Conservation (phyloP, 2,888 invertebrate species). For the Cantharis rustica region DNA sequence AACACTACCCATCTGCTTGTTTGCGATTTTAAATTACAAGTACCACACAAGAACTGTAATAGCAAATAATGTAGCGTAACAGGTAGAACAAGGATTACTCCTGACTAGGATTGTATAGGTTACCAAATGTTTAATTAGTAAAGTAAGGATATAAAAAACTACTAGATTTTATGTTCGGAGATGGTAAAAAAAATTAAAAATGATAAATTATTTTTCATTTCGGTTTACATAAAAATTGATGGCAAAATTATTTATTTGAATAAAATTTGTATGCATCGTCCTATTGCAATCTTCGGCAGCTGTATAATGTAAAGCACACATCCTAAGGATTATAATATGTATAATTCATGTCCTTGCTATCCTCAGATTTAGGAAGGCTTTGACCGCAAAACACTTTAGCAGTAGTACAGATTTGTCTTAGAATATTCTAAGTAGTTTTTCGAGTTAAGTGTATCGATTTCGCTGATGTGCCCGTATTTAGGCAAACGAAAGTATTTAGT, state of each 20-base stretch:
- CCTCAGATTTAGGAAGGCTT: slow-evolving; percentile 18
- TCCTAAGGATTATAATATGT: slow-evolving; percentile 44
- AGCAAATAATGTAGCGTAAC: background rate
- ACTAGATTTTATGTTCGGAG: background rate
- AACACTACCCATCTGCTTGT: background rate
- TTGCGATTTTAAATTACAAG: background rate
- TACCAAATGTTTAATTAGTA: background rate
- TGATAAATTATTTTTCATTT: background rate
- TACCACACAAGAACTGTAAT: no score
- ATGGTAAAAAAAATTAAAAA: no score
- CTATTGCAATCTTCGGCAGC: slow-evolving; percentile 37
- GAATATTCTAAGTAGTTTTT: slow-evolving; percentile 1
- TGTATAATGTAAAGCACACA: slow-evolving; percentile 42
- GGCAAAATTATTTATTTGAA: background rate
- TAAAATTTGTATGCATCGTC: background rate
- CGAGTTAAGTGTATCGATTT: background rate
- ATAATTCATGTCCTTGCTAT: slow-evolving; percentile 40
- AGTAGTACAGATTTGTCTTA: slow-evolving; percentile 5
- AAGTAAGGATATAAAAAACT: background rate
- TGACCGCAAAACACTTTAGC: slow-evolving; percentile 22
- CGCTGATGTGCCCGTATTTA: background rate
- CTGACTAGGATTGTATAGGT: no score
- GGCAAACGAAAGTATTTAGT: background rate
- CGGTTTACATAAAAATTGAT: background rate
- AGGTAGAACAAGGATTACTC: background rate